A percentile compares a stretch with the other conserved stretches of the same genome.
Evolutionary conservation across 1,140 invertebrate genomes (phyloP).

Genomic region (Drosophila arawakana): DNA sequence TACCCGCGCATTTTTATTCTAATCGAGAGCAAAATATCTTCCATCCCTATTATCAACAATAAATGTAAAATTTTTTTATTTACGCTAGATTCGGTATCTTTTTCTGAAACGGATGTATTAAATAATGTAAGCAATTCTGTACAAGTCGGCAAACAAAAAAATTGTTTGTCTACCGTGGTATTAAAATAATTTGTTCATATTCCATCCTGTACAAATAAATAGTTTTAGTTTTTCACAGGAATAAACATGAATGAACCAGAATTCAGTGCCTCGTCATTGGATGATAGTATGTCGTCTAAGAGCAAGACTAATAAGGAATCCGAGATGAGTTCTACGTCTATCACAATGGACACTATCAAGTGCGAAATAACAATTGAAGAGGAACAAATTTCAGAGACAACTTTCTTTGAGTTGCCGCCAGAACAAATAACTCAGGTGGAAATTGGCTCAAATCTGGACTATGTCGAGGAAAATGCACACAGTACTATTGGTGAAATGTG

Average conservation of each 20-base stretch:
- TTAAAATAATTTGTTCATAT: not conserved
- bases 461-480: not conserved
- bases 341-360: conserved; percentile 3
- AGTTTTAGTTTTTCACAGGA: not conserved
- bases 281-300: not conserved
- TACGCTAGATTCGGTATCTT: not conserved
- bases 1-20: not conserved
- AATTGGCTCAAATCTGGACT: conserved; percentile 12
- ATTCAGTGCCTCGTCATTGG: not conserved
- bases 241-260: not conserved
- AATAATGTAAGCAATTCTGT: not conserved
- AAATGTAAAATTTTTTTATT: conserved; percentile 1
- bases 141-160: not conserved
- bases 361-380: conserved; percentile 38
- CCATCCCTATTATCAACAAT: conserved; percentile 29
- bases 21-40: not conserved
- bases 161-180: not conserved
- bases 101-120: not conserved
- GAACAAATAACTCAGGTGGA: conserved; percentile 35
- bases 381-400: conserved; percentile 37
- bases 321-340: not conserved
- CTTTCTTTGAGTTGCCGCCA: conserved; percentile 3
- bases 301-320: not conserved
- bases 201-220: too few species aligned
- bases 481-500: conserved; percentile 38